Conservation (phyloP, 2,888 invertebrate genomes). For the Eretmocerus hayati region DNA sequence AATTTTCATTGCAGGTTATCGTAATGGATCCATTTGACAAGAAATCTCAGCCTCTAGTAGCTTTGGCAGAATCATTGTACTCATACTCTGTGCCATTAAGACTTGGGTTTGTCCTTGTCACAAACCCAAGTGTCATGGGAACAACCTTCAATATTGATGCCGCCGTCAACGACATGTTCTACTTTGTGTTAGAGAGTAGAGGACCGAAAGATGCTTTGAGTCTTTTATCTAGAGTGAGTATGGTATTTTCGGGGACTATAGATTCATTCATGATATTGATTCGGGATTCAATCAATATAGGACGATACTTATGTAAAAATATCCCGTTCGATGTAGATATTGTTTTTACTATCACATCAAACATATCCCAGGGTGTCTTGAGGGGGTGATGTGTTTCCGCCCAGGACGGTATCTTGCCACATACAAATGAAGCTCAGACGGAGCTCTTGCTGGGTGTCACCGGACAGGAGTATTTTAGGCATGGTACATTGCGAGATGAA, state of each 20-base stretch:
- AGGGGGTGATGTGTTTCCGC: too few relatives aligned
- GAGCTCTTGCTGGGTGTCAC: too few relatives aligned
- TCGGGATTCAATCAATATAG: too few relatives aligned
- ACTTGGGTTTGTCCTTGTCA: slow-evolving; percentile 78
- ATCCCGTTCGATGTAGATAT: too few relatives aligned
- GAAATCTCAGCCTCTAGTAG: slow-evolving; percentile 65
- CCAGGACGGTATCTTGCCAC: too few relatives aligned
- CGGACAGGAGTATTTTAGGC: too few relatives aligned
- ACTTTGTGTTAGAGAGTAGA: slow-evolving; percentile 76
- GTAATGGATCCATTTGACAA: slow-evolving; percentile 76
- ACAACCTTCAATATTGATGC: slow-evolving; percentile 68
- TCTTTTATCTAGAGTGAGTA: slow-evolving; percentile 74
- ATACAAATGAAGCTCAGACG: too few relatives aligned
- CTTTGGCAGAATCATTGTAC: slow-evolving; percentile 84
- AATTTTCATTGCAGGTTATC: slow-evolving; percentile 57
- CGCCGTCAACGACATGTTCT: slow-evolving; percentile 81
- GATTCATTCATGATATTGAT: too few relatives aligned
- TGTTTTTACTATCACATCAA: too few relatives aligned
- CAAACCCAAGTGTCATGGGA: slow-evolving; percentile 54
- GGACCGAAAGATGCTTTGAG: slow-evolving; percentile 70
- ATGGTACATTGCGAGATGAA: too few relatives aligned
- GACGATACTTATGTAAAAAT: too few relatives aligned
- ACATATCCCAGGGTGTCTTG: too few relatives aligned
- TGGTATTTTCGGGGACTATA: neutral
- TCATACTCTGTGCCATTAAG: slow-evolving; percentile 85